These are phyloP conservation scores for Bellardia pandia DNA, from an alignment of 2,888 invertebrate genomes.

Conservation along the genomic window DNA sequence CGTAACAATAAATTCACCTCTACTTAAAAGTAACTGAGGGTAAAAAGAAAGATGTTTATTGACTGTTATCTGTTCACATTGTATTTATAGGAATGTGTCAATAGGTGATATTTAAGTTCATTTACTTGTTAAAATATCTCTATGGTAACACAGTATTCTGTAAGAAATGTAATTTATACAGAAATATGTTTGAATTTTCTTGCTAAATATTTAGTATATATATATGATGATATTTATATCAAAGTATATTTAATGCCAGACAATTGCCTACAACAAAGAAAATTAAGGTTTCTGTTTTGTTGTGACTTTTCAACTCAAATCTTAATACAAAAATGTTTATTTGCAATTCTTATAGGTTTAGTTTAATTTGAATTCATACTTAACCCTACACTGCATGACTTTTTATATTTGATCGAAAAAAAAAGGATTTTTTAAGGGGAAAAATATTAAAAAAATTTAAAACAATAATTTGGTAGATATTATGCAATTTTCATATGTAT, in stretches of 20 bases:
- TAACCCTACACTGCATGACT: too few species aligned
- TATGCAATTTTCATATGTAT: too few species aligned
- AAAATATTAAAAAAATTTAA: too few species aligned
- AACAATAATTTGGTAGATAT: too few species aligned
- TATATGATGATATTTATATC: too few species aligned
- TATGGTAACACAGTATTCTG: not conserved
- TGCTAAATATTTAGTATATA: not conserved
- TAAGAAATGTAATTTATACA: not conserved
- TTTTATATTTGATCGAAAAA: too few species aligned
- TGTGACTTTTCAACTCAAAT: not conserved
- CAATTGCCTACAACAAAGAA: not conserved
- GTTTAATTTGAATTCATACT: too few species aligned
- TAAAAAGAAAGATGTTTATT: not conserved
- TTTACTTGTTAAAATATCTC: conserved; percentile 11
- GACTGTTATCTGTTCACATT: not conserved
- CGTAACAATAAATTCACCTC: not conserved
- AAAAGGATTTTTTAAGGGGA: too few species aligned
- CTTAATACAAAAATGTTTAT: not conserved
- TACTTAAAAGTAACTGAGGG: not conserved
- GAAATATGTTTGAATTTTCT: not conserved
- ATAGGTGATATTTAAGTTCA: conserved; percentile 7
- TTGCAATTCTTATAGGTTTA: too few species aligned
- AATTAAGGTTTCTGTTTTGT: not conserved
- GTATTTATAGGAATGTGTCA: not conserved
- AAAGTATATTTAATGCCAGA: not conserved